Evolutionary conservation across 2,888 invertebrate genomes (phyloP).

Genomic region (Alitta virens): DNA sequence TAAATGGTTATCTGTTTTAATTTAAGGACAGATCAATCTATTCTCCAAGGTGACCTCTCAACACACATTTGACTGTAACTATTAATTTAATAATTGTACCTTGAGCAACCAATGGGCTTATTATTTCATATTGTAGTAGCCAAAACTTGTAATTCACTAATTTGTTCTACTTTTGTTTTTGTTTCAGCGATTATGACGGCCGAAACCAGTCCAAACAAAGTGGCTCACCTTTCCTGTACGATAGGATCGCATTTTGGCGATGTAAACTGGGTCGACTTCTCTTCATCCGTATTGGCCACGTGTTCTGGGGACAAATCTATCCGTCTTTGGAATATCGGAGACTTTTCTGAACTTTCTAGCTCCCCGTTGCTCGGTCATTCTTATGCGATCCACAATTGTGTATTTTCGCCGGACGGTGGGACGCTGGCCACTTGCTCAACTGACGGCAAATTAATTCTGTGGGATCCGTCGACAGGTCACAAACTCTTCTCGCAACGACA

Average conservation of each 20-base stretch:
- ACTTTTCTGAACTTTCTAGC: constrained; percentile 61
- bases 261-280: constrained; percentile 46
- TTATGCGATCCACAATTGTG: constrained; percentile 68
- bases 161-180: too few relatives aligned
- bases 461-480: constrained; percentile 63
- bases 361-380: constrained; percentile 73
- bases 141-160: too few relatives aligned
- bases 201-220: background rate
- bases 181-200: too few relatives aligned
- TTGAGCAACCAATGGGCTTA: too few relatives aligned
- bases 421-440: constrained; percentile 71
- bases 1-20: too few relatives aligned
- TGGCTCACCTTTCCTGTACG: constrained; percentile 35
- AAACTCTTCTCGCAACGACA: constrained; percentile 68
- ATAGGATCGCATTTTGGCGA: constrained; percentile 45
- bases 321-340: constrained; percentile 42
- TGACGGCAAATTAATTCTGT: constrained; percentile 73
- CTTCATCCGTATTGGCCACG: constrained; percentile 38
- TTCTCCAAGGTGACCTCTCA: too few relatives aligned
- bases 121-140: too few relatives aligned
- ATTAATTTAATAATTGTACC: too few relatives aligned
- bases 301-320: constrained; percentile 50
- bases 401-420: constrained; percentile 63
- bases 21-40: too few relatives aligned
- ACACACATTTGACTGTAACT: too few relatives aligned